Evolutionary conservation across 2,888 invertebrate species (phyloP), one percentile per base, ranked within the genome.

Genomic region (Limenitis arthemis): DNA sequence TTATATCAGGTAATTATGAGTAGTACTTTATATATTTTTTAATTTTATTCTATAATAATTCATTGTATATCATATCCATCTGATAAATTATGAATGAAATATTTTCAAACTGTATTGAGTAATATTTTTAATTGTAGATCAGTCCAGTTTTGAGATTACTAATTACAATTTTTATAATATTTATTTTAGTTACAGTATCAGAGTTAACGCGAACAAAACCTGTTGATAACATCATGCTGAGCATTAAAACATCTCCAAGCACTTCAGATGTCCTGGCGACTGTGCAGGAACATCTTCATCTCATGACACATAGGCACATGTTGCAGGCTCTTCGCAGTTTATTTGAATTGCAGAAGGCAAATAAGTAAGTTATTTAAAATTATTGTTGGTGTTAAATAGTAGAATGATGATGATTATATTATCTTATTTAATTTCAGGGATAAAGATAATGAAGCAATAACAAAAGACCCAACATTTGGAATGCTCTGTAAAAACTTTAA

Each of bases 401-500:
- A 40, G 1, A 29, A 28, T 41, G 28, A 12, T 5, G 9, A 8
- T 29, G 29, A 8, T 28, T 30, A 29, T 11, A 1, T 9, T 11
- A 12, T 42, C 3, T 8, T 28, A 6, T 7, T 8, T n/a, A 29
- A 32, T 51, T 41, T 20, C 36, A 40, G 30, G 9, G 28, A 32
- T 43, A 49, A 62, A 39, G 69, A 74, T 44, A 47, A 81, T 4
- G 75, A 84, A 12, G 69, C 82, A 12, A 65, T 91, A 9, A 69
- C 88, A 43, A 79, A 78, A 39, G 82, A 89, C 64, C 87, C 89
- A 6, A 80, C 88, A 53, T 91, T 91, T 67, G 73, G 82, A 44
- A 76, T 84, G 39, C 77, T 91, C n/a, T 91, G 90, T 61, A 82
- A 83, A 51, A 80, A 83, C 56, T 75, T 91, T 47, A 87, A 89